phyloP scores from a whole-genome alignment of 2,113 vertebrate species.

The Sclerurus mexicanus region DNA sequence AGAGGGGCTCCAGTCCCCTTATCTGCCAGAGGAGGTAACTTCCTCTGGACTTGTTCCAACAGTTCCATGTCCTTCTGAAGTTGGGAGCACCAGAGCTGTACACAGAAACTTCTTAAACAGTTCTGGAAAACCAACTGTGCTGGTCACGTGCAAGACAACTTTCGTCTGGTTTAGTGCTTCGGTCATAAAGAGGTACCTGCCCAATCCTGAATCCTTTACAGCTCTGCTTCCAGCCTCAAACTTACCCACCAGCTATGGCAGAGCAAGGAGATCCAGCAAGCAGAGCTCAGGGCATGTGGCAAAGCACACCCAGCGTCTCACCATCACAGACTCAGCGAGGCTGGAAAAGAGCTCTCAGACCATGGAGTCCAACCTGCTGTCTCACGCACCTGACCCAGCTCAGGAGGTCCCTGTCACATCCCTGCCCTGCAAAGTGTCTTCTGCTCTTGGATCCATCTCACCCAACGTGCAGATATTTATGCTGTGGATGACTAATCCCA shows the following conservation, averaged over 20 bases:
- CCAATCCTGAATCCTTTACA: background rate
- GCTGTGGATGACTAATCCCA: background rate
- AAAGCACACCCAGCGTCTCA: accelerated
- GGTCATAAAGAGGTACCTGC: background rate
- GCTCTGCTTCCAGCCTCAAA: background rate
- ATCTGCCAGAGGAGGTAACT: too few species aligned
- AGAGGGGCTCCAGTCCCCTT: background rate
- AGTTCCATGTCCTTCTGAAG: background rate
- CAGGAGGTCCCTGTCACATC: background rate
- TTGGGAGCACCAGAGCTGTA: background rate
- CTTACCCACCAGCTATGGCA: accelerated
- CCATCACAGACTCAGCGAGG: accelerated
- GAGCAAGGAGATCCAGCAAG: background rate
- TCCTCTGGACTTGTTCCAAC: background rate
- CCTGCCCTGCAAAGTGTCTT: background rate
- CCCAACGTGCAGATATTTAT: background rate
- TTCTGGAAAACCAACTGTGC: background rate
- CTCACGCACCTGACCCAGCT: accelerated
- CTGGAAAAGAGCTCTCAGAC: accelerated
- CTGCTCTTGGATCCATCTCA: background rate
- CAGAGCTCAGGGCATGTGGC: accelerated
- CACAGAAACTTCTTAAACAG: accelerated
- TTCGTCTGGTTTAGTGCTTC: accelerated
- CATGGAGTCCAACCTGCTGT: accelerated
- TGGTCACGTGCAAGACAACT: accelerated